A percentile compares a stretch with the other conserved stretches of the same genome.
phyloP scores from a whole-genome alignment of 2,888 invertebrate genomes.

The Ophion ellenae region DNA sequence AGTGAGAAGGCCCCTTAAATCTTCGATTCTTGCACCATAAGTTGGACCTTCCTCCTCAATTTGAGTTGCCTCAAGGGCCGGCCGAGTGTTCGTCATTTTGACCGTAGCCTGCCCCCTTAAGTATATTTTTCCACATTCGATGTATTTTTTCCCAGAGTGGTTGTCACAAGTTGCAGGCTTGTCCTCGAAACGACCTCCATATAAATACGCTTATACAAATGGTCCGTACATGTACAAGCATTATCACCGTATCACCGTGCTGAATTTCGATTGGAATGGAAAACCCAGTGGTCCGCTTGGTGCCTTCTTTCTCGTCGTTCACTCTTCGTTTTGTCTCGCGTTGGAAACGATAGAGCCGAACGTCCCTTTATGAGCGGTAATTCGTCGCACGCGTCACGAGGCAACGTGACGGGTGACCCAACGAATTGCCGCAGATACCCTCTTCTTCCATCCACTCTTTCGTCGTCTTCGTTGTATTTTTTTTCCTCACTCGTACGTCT shows the following conservation, averaged over 20 bases:
- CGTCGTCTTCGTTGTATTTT: conserved; percentile 38
- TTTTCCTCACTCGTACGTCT: neutral
- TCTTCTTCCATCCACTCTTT: conserved; percentile 62
- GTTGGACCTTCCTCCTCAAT: no score
- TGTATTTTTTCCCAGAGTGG: no score
- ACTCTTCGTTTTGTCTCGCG: conserved; percentile 25
- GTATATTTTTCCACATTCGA: no score
- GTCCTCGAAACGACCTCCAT: no score
- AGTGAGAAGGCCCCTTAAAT: no score
- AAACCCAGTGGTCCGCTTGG: conserved; percentile 31
- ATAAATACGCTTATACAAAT: no score
- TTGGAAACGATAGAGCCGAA: conserved; percentile 65
- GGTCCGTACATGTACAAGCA: neutral
- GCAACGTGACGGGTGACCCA: conserved; percentile 72
- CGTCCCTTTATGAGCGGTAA: conserved; percentile 75
- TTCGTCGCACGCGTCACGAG: conserved; percentile 76
- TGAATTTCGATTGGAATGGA: conserved; percentile 61
- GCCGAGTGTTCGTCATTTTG: no score
- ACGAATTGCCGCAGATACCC: conserved; percentile 49
- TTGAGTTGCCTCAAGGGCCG: no score
- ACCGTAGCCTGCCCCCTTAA: no score
- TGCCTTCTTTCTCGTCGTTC: conserved; percentile 31
- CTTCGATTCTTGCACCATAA: no score
- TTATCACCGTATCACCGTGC: conserved; percentile 36
- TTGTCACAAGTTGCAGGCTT: no score